A percentile compares a stretch with the other conserved stretches of the same genome.
Evolutionary conservation across 1,140 invertebrate species (phyloP).

Genomic region (Drosophila burlai): DNA sequence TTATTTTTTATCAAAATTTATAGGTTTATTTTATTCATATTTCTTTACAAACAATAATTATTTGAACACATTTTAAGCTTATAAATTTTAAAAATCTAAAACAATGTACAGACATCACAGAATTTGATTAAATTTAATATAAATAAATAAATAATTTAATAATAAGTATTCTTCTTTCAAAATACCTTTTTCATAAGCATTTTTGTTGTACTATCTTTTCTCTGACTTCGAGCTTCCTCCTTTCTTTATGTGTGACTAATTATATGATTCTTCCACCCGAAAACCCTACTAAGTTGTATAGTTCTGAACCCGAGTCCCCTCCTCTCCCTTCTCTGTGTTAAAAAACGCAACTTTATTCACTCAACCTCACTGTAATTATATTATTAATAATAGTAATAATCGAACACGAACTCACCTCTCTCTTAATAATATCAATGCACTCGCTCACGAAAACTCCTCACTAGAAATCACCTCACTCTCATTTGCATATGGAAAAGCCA

Average conservation of each 20-base stretch:
- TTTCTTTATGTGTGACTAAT: conserved; percentile 28
- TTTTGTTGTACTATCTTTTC: background rate
- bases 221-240: conserved; percentile 14
- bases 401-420: conserved; percentile 9
- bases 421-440: conserved; percentile 1
- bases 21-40: background rate
- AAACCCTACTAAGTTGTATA: conserved; percentile 25
- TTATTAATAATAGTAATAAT: background rate
- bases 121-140: too few species aligned
- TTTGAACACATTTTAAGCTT: background rate
- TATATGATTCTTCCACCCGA: background rate
- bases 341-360: conserved; percentile 6
- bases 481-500: conserved; percentile 29
- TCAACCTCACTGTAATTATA: conserved; percentile 7
- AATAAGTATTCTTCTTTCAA: background rate
- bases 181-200: background rate
- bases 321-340: conserved; percentile 16
- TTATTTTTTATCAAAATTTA: background rate
- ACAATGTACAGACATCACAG: too few species aligned
- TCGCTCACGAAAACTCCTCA: conserved; percentile 3
- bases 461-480: conserved; percentile 19
- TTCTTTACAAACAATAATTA: background rate
- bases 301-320: conserved; percentile 20
- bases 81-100: background rate
- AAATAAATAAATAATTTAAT: too few species aligned